Percentiles rank a stretch among this genome's conserved stretches.
Conservation (phyloP, 2,113 vertebrate genomes). For the Rhinopithecus roxellana region DNA sequence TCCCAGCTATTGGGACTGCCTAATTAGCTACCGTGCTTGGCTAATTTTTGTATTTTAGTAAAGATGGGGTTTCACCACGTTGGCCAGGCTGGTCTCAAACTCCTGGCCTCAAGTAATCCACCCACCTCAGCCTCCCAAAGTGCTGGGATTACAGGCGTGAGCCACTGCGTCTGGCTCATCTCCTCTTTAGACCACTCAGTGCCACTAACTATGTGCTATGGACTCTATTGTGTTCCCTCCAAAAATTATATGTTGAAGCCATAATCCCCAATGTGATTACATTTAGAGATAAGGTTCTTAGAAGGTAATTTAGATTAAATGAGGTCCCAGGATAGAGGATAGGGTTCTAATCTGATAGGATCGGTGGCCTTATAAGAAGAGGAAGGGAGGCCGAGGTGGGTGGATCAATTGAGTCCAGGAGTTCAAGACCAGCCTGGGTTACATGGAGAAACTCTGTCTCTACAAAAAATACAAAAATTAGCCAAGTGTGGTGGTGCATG, state of each 20-base stretch:
- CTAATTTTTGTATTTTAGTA: too few relatives aligned
- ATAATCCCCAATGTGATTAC: not conserved
- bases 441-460: too few relatives aligned
- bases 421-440: not conserved
- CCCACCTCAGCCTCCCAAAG: too few relatives aligned
- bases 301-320: not conserved
- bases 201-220: not conserved
- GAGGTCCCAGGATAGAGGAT: not conserved
- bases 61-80: not conserved
- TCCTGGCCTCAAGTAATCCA: not conserved
- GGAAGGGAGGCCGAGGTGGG: not conserved
- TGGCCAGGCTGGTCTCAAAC: not conserved
- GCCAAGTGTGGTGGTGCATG: not conserved
- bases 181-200: not conserved
- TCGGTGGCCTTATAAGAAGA: not conserved
- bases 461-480: not conserved
- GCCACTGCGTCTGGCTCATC: not conserved
- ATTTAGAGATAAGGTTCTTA: not conserved
- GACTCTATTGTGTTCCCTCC: not conserved
- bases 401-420: not conserved
- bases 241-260: not conserved
- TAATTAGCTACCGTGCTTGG: too few relatives aligned
- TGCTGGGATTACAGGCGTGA: too few relatives aligned
- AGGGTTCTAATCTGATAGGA: not conserved
- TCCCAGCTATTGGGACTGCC: too few relatives aligned